Conservation (phyloP, 2,888 invertebrate genomes). For the Dicyrtoma fusca region DNA sequence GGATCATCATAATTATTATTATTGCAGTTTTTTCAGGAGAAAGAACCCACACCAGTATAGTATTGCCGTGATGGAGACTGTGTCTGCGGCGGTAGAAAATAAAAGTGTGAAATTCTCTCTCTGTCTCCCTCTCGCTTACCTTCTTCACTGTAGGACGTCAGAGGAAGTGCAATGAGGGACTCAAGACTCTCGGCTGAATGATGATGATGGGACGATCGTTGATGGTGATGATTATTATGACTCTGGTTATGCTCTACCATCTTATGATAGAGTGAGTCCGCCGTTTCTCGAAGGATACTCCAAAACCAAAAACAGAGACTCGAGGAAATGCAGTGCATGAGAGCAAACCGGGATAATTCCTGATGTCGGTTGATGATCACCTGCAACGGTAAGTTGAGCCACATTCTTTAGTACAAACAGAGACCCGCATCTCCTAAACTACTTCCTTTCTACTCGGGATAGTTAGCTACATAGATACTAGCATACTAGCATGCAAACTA, state of each 20-base stretch:
- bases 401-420: neutral
- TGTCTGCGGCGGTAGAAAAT: too few species aligned
- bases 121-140: too few species aligned
- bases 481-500: too few species aligned
- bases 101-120: neutral
- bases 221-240: slow-evolving; percentile 43
- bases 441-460: too few species aligned
- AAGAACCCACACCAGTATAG: too few species aligned
- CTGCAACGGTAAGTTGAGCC: too few species aligned
- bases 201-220: slow-evolving; percentile 35
- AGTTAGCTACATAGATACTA: too few species aligned
- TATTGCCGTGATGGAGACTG: too few species aligned
- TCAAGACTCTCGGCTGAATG: slow-evolving; percentile 43
- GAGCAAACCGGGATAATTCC: slow-evolving; percentile 70
- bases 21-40: too few species aligned
- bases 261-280: slow-evolving; percentile 65
- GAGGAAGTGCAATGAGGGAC: slow-evolving; percentile 58
- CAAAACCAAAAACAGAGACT: slow-evolving; percentile 81
- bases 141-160: slow-evolving; percentile 55
- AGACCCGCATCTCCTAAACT: too few species aligned
- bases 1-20: too few species aligned
- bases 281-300: slow-evolving; percentile 74
- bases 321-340: slow-evolving; percentile 80
- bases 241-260: slow-evolving; percentile 51
- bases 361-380: slow-evolving; percentile 66